Conservation (phyloP, 2,113 vertebrate genomes). For the Plecotus auritus region DNA sequence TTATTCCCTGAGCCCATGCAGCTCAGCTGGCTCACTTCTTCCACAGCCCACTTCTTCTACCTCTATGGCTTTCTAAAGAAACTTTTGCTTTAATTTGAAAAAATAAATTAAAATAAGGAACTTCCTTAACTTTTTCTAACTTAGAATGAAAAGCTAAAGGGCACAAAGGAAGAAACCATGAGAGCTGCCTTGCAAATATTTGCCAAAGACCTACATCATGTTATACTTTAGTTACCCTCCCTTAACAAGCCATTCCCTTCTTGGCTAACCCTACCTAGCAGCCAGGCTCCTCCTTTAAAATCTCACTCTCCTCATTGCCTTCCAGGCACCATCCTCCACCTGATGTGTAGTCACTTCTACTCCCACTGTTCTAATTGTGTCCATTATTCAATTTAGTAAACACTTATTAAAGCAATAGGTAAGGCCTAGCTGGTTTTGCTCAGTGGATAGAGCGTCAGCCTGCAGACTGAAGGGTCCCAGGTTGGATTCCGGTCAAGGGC, state of each 20-base stretch:
- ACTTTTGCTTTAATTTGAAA: not conserved
- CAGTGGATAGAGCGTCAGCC: too few relatives aligned
- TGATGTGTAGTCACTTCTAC: not conserved
- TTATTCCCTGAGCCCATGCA: not conserved
- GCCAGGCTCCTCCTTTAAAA: not conserved
- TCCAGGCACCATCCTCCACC: not conserved
- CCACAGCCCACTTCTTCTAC: not conserved
- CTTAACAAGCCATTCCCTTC: not conserved
- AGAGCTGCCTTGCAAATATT: not conserved
- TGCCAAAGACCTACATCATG: not conserved
- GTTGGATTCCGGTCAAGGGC: too few relatives aligned
- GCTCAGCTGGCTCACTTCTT: not conserved
- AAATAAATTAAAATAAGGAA: not conserved
- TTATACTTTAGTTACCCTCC: not conserved
- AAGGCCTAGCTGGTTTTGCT: too few relatives aligned
- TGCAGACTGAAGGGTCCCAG: too few relatives aligned
- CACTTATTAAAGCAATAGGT: not conserved
- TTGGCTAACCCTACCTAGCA: not conserved
- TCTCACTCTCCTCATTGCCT: not conserved
- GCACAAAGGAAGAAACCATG: not conserved
- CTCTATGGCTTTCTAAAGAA: not conserved
- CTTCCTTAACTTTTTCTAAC: not conserved
- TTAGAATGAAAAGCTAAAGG: not conserved
- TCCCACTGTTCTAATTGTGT: not conserved
- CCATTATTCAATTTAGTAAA: not conserved